Evolutionary conservation across 2,888 invertebrate species (phyloP), one percentile per base, ranked within the genome.

Genomic region (Zygaena filipendulae): DNA sequence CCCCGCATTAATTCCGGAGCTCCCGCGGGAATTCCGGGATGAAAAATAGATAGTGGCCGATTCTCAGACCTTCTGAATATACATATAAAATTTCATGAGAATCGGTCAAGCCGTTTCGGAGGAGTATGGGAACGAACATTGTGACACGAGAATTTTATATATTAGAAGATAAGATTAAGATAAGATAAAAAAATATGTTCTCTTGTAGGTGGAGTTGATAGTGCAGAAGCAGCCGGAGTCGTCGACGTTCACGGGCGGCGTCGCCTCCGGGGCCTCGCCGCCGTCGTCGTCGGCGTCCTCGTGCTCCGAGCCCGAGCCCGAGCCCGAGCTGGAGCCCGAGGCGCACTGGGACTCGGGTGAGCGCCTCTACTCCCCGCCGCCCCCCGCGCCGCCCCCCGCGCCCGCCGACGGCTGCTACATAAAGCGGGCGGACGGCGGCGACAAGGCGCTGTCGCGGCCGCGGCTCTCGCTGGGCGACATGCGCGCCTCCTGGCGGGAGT

Each of bases 291-390:
- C 61, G 26, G 48, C 60, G 28, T 63, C 66, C 33, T 54, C 59
- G 30, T 53, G 57, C 58, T 57, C 63, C 54, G 67, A 60, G 55
- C 55, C 59, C 40, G 68, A 72, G 63, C 48, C 58, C 54, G 67
- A 60, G 55, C 55, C 59, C 40, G 68, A 72, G 63, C 48, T 58
- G 38, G 60, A 67, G 52, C 53, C 60, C 42, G 69, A 71, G 48
- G 85, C 82, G 50, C 84, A 84, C 62, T 89, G 88, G 88, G 89
- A 89, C 79, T 88, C 88, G 58, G 89, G 89, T 88, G 84, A 87
- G 88, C 79, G 22, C 32, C 18, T 23, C 24, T 16, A 16, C 19
- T 16, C 11, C 26, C 8, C 2, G 11, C 18, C 16, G 2, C 18
- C 23, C 16, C 21, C 14, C 19, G 12, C 32, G 19, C 13, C 19